Percentiles rank a stretch among this genome's conserved stretches.
Evolutionary conservation across 2,797 vertebrate species (phyloP).

Genomic region (Tragopan temminckii): DNA sequence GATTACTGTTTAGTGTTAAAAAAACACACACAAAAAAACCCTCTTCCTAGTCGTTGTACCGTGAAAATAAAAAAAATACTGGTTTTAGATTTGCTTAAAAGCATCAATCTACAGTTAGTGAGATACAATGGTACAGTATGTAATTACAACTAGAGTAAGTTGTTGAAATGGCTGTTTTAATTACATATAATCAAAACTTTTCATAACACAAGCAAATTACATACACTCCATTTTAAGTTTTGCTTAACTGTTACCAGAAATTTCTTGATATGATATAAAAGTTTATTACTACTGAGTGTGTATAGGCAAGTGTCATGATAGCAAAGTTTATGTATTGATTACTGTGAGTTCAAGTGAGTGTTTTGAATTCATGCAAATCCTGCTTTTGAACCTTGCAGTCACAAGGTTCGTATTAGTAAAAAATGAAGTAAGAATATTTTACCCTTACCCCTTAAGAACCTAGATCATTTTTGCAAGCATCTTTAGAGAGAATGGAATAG

Average conservation of each 20-base stretch:
- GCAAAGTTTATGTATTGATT: conserved; percentile 72
- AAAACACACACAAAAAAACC: not conserved
- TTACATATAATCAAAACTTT: conserved; percentile 79
- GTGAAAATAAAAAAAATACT: conserved; percentile 78
- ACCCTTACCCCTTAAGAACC: conserved; percentile 20
- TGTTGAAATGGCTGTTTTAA: conserved; percentile 82
- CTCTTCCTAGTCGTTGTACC: conserved; percentile 82
- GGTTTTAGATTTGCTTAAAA: conserved; percentile 79
- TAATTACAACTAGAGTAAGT: conserved; percentile 85
- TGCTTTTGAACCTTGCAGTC: conserved; percentile 67
- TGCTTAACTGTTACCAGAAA: conserved; percentile 76
- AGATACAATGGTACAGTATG: conserved; percentile 83
- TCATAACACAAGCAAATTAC: conserved; percentile 74
- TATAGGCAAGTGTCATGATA: conserved; percentile 80
- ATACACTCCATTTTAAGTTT: conserved; percentile 77
- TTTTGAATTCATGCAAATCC: conserved; percentile 74
- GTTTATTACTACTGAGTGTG: conserved; percentile 76
- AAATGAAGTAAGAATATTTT: conserved; percentile 57
- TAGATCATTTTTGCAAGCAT: conserved; percentile 55
- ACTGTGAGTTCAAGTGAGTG: conserved; percentile 72
- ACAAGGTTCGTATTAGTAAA: conserved; percentile 58
- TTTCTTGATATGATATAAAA: conserved; percentile 74
- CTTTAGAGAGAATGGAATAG: conserved; percentile 44
- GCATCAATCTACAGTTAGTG: conserved; percentile 78
- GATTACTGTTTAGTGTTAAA: conserved; percentile 81